A percentile compares a stretch with the other conserved stretches of the same genome.
Conservation (phyloP, 1,140 invertebrate species). For the Drosophila parabipectinata region DNA sequence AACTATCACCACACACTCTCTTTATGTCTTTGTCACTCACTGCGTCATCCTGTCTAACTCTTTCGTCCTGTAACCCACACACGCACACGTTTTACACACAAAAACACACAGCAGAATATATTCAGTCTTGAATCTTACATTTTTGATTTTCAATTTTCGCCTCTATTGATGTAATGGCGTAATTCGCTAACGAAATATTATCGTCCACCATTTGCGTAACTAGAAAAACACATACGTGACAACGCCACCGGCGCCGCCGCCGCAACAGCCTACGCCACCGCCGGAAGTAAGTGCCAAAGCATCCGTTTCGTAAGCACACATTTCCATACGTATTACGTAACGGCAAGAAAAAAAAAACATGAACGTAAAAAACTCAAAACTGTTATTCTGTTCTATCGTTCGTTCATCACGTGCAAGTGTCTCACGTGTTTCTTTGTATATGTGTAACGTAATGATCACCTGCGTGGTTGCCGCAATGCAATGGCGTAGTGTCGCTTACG, state of each 20-base stretch:
- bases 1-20: slow-evolving; percentile 17
- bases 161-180: slow-evolving; percentile 39
- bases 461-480: slow-evolving; percentile 60
- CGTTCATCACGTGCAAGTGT: slow-evolving; percentile 52
- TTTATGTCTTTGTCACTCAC: slow-evolving; percentile 27
- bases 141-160: slow-evolving; percentile 51
- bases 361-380: slow-evolving; percentile 6
- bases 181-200: slow-evolving; percentile 27
- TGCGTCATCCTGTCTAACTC: slow-evolving; percentile 29
- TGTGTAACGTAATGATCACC: slow-evolving; percentile 71
- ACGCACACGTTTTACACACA: slow-evolving; percentile 39
- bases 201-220: slow-evolving; percentile 56
- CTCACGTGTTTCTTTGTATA: slow-evolving; percentile 56
- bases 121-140: slow-evolving; percentile 43
- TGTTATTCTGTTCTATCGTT: slow-evolving; percentile 56
- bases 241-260: slow-evolving; percentile 71
- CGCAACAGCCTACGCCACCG: slow-evolving; percentile 73
- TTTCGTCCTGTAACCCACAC: slow-evolving; percentile 49
- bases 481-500: slow-evolving; percentile 68
- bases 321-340: slow-evolving; percentile 40
- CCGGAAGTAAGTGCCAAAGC: slow-evolving; percentile 77
- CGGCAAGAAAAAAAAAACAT: slow-evolving; percentile 10
- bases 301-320: slow-evolving; percentile 40
- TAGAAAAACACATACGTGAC: slow-evolving; percentile 81
- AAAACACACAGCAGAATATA: slow-evolving; percentile 28